These are phyloP conservation scores for Dolichomitus sp. DNA, from an alignment of 2,888 invertebrate genomes.

Conservation along the genomic window DNA sequence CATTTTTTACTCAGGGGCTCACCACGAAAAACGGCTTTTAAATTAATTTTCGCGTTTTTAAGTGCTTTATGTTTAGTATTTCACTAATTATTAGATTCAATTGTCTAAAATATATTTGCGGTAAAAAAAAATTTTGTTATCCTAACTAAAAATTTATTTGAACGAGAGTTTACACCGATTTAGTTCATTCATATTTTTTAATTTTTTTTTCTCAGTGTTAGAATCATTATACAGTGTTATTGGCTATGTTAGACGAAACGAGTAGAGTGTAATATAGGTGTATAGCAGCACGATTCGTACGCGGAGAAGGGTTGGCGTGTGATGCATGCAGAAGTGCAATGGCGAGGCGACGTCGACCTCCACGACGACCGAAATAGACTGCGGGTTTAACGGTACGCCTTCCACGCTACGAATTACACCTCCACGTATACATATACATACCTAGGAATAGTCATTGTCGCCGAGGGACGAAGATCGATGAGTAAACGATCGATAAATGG, in stretches of 20 bases:
- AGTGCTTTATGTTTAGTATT: no score
- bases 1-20: no score
- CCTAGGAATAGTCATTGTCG: constrained; percentile 21
- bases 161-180: no score
- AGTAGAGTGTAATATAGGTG: constrained; percentile 1
- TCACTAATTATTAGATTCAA: no score
- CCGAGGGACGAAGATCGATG: constrained; percentile 25
- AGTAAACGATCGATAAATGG: constrained; percentile 13
- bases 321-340: constrained; percentile 43
- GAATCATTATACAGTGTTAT: neutral
- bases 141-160: no score
- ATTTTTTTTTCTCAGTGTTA: neutral
- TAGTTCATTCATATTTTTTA: no score
- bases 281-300: constrained; percentile 27
- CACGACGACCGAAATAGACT: constrained; percentile 57
- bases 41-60: no score
- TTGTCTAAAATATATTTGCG: no score
- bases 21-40: no score
- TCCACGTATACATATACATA: constrained; percentile 16
- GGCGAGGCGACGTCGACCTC: constrained; percentile 50
- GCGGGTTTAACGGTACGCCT: constrained; percentile 32
- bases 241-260: neutral
- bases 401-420: constrained; percentile 9
- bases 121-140: no score
- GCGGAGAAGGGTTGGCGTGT: constrained; percentile 17